Conservation (phyloP, 2,113 vertebrate species). For the Corythoichthys intestinalis region DNA sequence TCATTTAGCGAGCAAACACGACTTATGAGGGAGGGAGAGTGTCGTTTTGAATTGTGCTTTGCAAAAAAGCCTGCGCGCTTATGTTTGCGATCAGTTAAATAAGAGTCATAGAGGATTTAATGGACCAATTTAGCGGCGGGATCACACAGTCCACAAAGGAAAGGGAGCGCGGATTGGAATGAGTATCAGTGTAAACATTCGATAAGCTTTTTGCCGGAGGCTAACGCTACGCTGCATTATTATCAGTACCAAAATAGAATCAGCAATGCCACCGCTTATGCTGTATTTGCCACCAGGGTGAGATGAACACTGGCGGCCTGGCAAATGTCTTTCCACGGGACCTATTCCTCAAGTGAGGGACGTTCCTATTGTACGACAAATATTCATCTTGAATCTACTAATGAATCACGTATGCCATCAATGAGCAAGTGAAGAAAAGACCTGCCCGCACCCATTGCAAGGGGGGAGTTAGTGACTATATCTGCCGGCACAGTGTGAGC, state of each 20-base stretch:
- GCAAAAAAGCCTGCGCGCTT: constrained; percentile 19
- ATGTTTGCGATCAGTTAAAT: constrained; percentile 50
- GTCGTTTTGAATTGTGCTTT: constrained; percentile 22
- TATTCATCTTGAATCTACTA: constrained; percentile 58
- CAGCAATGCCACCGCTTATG: background rate
- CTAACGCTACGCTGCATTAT: constrained; percentile 51
- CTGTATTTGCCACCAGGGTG: background rate
- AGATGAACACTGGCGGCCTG: constrained; percentile 4
- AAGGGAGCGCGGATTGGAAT: constrained; percentile 46
- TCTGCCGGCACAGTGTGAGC: constrained; percentile 45
- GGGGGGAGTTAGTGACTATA: constrained; percentile 40
- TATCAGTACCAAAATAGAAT: constrained; percentile 59
- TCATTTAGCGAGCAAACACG: constrained; percentile 34
- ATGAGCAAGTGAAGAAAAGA: constrained; percentile 38
- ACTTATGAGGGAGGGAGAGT: constrained; percentile 4
- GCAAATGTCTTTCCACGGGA: constrained; percentile 37
- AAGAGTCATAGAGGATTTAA: constrained; percentile 63
- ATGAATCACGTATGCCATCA: constrained; percentile 57
- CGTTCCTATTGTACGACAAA: constrained; percentile 57
- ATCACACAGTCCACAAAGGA: constrained; percentile 60
- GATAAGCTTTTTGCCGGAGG: constrained; percentile 62
- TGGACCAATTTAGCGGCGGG: constrained; percentile 61
- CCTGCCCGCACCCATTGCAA: constrained; percentile 26
- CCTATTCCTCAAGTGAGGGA: constrained; percentile 48
- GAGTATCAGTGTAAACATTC: constrained; percentile 64